Base-by-base conservation (phyloP, 1,140 invertebrate species). In the Lucilia sericata region DNA sequence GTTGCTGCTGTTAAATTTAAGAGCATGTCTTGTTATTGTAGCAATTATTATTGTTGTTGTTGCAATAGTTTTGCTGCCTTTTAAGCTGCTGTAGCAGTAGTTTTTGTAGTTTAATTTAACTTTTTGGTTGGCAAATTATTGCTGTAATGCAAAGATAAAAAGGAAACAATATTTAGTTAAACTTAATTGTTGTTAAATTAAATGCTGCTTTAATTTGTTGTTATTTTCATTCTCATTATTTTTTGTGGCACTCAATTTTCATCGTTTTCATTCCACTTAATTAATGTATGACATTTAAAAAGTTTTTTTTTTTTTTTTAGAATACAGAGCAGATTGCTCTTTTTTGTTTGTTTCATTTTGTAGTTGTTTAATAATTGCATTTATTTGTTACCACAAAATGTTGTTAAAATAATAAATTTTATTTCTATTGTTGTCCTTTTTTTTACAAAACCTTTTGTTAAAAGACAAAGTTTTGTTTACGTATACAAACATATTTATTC, bases 221-320 rank as follows among this genome's bases (percentile, higher is more conserved):
- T 9, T 78, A 3, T 14, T 60, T 60, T 60, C 8, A 1, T 80
- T n/a, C 21, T 80, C 7, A 17, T 0, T 80, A 25, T 80, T 51
- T 51, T 12, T 8, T 12, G 25, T 30, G 25, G 25, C 19, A 70
- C 42, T 42, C 42, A 42, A 70, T 17, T 17, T 47, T 14, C 42
- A 42, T 42, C 36, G 75, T 78, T 78, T 78, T 19, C 47, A 49
- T 49, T 80, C 47, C 47, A 30, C 76, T 80, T 80, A 80, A 80
- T 80, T 80, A 80, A 80, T 80, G 76, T 19, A 80, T 51, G 76
- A 80, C 76, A 80, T 80, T 80, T 80, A 80, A 80, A 80, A 80
- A 80, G 19, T 80, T 80, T 49, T 80, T 42, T 17, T n/a, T n/a
- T n/a, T n/a, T n/a, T n/a, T n/a, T 78, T 78, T 78, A 42, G 47